Percentiles rank a stretch among this genome's conserved stretches.
Evolutionary conservation across 2,888 invertebrate genomes (phyloP).

Genomic region (Archaeoteleia sp.): DNA sequence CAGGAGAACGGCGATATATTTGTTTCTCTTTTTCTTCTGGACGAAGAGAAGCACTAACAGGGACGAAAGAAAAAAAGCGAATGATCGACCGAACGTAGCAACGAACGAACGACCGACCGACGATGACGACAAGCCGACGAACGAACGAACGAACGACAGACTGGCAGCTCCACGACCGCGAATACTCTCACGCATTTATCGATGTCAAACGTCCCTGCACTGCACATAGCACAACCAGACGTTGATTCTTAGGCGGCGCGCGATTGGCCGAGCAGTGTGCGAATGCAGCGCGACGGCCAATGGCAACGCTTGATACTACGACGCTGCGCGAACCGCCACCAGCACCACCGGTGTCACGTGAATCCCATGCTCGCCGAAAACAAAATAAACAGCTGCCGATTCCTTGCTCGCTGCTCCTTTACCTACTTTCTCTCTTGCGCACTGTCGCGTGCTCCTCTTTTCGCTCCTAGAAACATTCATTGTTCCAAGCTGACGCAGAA

Average conservation of each 20-base stretch:
- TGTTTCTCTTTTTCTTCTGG: too few relatives aligned
- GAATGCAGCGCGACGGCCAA: conserved; percentile 77
- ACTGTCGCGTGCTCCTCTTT: conserved; percentile 14
- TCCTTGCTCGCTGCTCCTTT: conserved; percentile 40
- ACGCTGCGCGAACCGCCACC: conserved; percentile 66
- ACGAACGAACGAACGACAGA: conserved; percentile 76
- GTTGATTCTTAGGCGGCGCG: conserved; percentile 58
- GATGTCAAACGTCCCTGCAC: conserved; percentile 79
- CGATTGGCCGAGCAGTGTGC: conserved; percentile 77
- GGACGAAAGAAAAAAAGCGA: too few relatives aligned
- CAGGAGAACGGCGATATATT: too few relatives aligned
- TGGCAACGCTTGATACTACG: conserved; percentile 70
- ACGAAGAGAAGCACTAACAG: too few relatives aligned
- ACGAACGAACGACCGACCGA: conserved; percentile 43
- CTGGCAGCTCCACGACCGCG: conserved; percentile 78
- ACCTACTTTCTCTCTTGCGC: conserved; percentile 25
- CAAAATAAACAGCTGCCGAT: conserved; percentile 79
- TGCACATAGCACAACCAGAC: conserved; percentile 77
- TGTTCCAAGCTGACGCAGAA: too few relatives aligned
- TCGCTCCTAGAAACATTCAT: too few relatives aligned
- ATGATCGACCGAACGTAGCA: too few relatives aligned
- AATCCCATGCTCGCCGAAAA: conserved; percentile 82
- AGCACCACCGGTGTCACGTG: conserved; percentile 78
- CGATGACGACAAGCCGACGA: conserved; percentile 51
- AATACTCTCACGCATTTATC: conserved; percentile 80